A percentile compares a stretch with the other conserved stretches of the same genome.
phyloP scores from a whole-genome alignment of 2,113 vertebrate genomes.

The Dipodomys ordii region DNA sequence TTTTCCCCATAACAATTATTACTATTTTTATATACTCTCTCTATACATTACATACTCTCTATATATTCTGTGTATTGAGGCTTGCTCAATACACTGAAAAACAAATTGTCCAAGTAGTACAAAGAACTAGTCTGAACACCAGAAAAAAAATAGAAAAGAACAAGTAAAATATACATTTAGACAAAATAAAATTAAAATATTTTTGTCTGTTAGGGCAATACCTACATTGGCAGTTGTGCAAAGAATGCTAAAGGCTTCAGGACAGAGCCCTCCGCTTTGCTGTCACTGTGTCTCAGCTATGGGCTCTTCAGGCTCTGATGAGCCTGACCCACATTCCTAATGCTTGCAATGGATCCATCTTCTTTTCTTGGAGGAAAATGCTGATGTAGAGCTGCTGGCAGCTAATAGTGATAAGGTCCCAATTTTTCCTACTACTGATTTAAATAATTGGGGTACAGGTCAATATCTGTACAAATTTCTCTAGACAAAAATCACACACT shows the following conservation, averaged over 20 bases:
- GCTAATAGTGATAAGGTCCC: neutral
- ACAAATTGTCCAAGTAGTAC: constrained; percentile 1
- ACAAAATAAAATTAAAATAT: neutral
- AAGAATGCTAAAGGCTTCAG: too few relatives aligned
- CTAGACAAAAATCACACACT: neutral
- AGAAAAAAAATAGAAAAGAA: neutral
- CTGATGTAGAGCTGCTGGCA: neutral
- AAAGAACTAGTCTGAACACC: neutral
- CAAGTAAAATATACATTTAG: neutral
- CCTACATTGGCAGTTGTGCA: too few relatives aligned
- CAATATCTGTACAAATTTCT: neutral
- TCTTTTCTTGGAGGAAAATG: constrained; percentile 5
- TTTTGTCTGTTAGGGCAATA: neutral
- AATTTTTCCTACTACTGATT: neutral
- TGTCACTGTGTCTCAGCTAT: neutral
- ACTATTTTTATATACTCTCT: too few relatives aligned
- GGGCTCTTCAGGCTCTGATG: neutral
- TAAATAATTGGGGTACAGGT: neutral
- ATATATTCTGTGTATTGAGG: neutral
- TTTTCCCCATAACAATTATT: too few relatives aligned
- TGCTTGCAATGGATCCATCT: neutral
- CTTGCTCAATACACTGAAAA: neutral
- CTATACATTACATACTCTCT: neutral
- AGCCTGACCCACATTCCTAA: neutral
- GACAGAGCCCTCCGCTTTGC: too few relatives aligned